Conservation (phyloP, 2,113 vertebrate genomes). For the Sphyrna mokarran region DNA sequence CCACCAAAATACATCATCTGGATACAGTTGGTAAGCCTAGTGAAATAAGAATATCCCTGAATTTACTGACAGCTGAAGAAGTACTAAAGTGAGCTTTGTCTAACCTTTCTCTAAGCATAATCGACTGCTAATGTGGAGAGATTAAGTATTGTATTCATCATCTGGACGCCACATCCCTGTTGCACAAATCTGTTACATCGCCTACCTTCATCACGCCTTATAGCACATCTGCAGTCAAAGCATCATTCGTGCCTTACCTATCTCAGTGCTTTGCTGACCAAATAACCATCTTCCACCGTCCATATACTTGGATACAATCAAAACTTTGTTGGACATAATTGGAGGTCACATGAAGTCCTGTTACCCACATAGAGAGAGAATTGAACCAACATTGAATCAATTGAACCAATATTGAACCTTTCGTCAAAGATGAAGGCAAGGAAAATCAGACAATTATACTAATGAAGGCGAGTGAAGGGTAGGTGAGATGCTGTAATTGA, state of each 20-base stretch:
- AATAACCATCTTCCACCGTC: neutral
- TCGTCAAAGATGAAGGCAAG: no score
- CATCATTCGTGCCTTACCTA: neutral
- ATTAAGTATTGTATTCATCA: neutral
- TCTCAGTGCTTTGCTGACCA: neutral
- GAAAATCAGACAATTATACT: no score
- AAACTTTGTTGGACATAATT: neutral
- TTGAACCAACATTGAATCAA: no score
- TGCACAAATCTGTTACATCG: neutral
- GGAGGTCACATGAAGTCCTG: neutral
- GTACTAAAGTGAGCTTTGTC: neutral
- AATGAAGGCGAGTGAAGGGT: no score
- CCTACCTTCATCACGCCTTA: neutral
- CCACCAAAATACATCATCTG: neutral
- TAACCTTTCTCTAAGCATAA: neutral
- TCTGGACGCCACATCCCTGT: neutral
- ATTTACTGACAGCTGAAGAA: neutral
- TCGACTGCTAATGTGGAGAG: neutral
- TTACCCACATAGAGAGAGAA: no score
- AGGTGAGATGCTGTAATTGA: no score
- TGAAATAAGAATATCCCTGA: neutral
- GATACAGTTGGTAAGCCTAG: neutral
- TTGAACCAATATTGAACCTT: no score
- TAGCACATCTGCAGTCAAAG: neutral
- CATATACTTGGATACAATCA: neutral